Evolutionary conservation across 2,888 invertebrate species (phyloP), one percentile per base, ranked within the genome.

Genomic region (Zhengitettix transpicula): DNA sequence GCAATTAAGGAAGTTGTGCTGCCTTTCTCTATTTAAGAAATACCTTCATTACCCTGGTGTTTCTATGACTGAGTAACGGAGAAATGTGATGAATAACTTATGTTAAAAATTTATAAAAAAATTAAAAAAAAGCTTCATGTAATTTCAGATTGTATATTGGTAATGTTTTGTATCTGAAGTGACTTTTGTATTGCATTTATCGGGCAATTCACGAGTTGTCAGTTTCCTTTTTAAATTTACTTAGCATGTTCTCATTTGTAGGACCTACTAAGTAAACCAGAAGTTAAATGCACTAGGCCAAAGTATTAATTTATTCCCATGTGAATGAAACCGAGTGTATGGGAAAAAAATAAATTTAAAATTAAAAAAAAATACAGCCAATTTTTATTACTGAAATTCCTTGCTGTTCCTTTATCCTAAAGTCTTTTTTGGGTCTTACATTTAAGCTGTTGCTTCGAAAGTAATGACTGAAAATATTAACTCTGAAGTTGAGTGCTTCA

Each of bases 231-330:
- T 58, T 58, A 44, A 28, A 55, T 51, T 57, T 59, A 60, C 51
- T 58, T 59, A 61, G 61, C 62, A 62, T 60, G 59, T 59, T 60
- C 53, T 54, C 53, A 41, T 55, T 53, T 53, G 54, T 69, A 70
- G 67, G 67, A 69, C 70, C 70, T 69, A 70, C 70, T 65, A 64
- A 65, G 64, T 61, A 64, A 60, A 60, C 60, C 28, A 28, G 7
- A 28, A 28, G 28, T 28, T 28, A 28, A 59, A 62, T 63, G 63
- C 63, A 62, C 65, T 65, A 64, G 65, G 73, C 72, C 72, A 72
- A 73, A 73, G 72, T 73, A 72, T 74, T 73, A 62, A 60, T 62
- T 62, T 60, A 60, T 60, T 60, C 60, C 62, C 62, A 58, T 60
- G 57, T 62, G 58, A 58, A 60, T 57, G 54, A 54, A 28, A 28